These are phyloP conservation scores for Ciconia maguari DNA, from an alignment of 2,113 vertebrate species.

Conservation along the genomic window DNA sequence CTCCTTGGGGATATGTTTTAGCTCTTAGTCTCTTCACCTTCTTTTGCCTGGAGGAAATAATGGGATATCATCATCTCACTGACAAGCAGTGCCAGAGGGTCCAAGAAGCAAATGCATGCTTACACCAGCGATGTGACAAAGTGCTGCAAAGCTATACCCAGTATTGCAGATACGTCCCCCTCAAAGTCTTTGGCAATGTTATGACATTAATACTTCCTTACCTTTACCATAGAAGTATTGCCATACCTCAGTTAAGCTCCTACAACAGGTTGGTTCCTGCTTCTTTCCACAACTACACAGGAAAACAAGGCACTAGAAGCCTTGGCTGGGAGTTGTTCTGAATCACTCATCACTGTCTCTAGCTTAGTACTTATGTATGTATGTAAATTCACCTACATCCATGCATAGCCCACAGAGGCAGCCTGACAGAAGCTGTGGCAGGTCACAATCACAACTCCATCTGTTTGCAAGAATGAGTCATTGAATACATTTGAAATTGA, in stretches of 20 bases:
- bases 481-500: conserved; percentile 17
- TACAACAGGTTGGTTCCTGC: background rate
- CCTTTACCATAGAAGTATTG: background rate
- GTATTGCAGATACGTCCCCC: background rate
- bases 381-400: conserved; percentile 49
- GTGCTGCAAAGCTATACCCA: background rate
- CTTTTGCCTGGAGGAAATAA: background rate
- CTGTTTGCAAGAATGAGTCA: background rate
- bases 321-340: background rate
- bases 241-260: background rate
- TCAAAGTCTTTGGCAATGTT: background rate
- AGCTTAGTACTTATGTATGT: background rate
- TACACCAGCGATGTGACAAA: background rate
- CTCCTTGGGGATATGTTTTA: background rate
- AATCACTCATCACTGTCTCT: conserved; percentile 13
- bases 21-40: background rate
- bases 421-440: conserved; percentile 25
- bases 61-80: background rate
- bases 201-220: background rate
- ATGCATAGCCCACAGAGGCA: background rate
- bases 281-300: background rate
- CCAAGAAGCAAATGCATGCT: background rate
- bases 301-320: background rate
- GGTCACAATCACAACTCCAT: conserved; percentile 52
- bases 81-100: background rate